Percentiles rank a stretch among this genome's conserved stretches.
Evolutionary conservation across 2,888 invertebrate genomes (phyloP).

Genomic region (Himalopsyche anomala): DNA sequence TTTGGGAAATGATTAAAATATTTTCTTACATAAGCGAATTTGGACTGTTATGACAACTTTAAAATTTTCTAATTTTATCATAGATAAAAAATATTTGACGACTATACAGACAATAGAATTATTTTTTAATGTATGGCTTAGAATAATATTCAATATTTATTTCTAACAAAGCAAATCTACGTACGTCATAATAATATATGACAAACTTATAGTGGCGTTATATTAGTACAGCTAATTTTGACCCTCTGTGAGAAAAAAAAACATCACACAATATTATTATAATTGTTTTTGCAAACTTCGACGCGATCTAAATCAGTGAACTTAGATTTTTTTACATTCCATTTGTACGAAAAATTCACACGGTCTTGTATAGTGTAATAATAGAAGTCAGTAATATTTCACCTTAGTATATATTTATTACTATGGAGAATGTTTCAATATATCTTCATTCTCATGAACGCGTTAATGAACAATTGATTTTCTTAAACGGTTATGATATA

Average conservation of each 20-base stretch:
- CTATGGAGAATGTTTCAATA: too few relatives aligned
- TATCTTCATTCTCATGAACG: too few relatives aligned
- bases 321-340: neutral
- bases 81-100: neutral
- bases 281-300: constrained; percentile 3
- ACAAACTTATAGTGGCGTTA: neutral
- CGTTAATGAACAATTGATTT: too few relatives aligned
- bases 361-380: constrained; percentile 9
- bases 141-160: neutral
- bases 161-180: neutral
- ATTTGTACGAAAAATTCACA: neutral
- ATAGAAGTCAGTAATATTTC: too few relatives aligned
- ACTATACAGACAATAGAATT: neutral
- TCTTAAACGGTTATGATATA: too few relatives aligned
- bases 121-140: neutral
- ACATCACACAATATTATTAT: constrained; percentile 11
- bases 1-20: too few relatives aligned
- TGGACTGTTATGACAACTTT: neutral
- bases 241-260: constrained; percentile 23
- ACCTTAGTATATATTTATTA: too few relatives aligned
- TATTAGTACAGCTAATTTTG: neutral
- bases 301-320: neutral
- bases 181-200: neutral
- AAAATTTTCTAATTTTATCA: neutral
- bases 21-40: neutral